Percentiles rank a stretch among this genome's conserved stretches.
Evolutionary conservation across 1,140 invertebrate genomes (phyloP).

Genomic region (Calliopsis andreniformis): DNA sequence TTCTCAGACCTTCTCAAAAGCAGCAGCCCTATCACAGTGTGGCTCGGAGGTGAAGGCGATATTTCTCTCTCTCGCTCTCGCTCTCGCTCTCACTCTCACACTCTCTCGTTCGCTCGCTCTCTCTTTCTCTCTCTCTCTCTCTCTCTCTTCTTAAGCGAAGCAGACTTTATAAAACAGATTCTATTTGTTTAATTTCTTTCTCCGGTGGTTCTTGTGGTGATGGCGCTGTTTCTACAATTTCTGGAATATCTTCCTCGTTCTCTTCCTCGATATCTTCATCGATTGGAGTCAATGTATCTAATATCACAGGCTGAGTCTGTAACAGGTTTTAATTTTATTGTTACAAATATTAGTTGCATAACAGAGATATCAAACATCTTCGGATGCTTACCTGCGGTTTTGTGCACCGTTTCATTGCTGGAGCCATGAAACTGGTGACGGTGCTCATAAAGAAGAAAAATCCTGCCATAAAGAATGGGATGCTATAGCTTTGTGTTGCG

Average conservation of each 20-base stretch:
- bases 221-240: constrained; percentile 85
- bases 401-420: constrained; percentile 86
- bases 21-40: constrained; percentile 77
- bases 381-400: constrained; percentile 72
- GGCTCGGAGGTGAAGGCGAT: constrained; percentile 75
- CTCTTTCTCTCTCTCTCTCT: no score
- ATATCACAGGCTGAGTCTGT: constrained; percentile 83
- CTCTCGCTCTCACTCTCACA: constrained; percentile 17
- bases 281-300: constrained; percentile 89
- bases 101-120: background rate
- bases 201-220: constrained; percentile 82
- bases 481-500: constrained; percentile 90
- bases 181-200: constrained; percentile 86
- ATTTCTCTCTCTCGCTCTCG: constrained; percentile 23
- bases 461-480: constrained; percentile 96
- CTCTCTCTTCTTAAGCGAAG: constrained; percentile 54
- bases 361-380: background rate
- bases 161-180: constrained; percentile 84
- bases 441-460: constrained; percentile 93
- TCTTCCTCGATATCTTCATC: constrained; percentile 91
- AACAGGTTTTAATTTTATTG: constrained; percentile 40
- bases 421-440: constrained; percentile 91
- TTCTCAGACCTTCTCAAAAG: constrained; percentile 60
- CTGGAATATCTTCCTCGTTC: constrained; percentile 86
- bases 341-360: background rate